Evolutionary conservation across 2,113 vertebrate genomes (phyloP).

Genomic region (Bubalus kerabau): DNA sequence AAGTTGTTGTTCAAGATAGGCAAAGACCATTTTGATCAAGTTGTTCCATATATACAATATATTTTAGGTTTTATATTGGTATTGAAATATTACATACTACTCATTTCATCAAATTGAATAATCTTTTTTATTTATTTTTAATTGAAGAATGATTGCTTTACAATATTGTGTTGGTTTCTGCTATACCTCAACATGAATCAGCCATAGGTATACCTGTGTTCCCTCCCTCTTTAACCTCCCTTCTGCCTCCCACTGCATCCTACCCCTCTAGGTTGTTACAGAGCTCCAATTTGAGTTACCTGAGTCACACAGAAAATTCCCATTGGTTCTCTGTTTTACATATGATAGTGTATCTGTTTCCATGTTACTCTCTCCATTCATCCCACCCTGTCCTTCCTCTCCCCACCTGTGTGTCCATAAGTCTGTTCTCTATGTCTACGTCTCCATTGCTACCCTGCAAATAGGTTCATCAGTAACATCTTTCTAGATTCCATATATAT

Average conservation of each 20-base stretch:
- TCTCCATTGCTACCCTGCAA: not conserved
- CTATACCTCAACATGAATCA: not conserved
- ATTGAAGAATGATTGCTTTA: not conserved
- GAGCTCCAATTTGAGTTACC: not conserved
- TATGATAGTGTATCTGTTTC: not conserved
- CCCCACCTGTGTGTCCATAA: not conserved
- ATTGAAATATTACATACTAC: not conserved
- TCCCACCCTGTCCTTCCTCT: not conserved
- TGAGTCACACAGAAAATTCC: not conserved
- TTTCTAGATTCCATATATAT: not conserved
- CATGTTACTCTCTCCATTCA: not conserved
- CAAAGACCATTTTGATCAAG: not conserved
- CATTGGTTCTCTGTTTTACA: not conserved
- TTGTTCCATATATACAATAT: not conserved
- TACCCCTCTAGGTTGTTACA: not conserved
- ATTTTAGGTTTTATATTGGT: not conserved
- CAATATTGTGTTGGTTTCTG: not conserved
- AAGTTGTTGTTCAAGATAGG: not conserved
- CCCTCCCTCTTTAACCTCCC: not conserved
- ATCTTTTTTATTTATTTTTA: not conserved
- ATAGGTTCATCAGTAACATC: not conserved
- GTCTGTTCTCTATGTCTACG: not conserved
- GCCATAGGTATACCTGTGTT: not conserved
- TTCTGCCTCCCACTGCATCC: not conserved
- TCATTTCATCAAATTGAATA: not conserved